These are phyloP conservation scores for Tetramorium parvispinum DNA, from an alignment of 1,140 invertebrate species.

Conservation along the genomic window DNA sequence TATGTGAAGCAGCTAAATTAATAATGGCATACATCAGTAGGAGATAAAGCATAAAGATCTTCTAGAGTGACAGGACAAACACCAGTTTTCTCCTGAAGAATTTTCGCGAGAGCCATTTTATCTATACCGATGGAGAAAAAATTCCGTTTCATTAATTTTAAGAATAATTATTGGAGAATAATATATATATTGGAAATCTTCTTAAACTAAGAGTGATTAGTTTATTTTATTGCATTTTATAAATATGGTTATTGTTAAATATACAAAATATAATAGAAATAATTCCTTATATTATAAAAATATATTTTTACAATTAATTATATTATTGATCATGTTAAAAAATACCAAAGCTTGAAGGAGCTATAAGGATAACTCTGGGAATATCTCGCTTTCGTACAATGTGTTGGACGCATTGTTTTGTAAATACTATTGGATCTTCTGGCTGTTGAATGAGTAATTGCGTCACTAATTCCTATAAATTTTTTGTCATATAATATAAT, in stretches of 20 bases:
- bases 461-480: constrained; percentile 82
- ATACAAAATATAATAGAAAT: background rate
- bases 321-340: background rate
- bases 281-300: background rate
- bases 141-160: background rate
- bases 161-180: background rate
- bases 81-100: constrained; percentile 78
- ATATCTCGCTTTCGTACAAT: constrained; percentile 81
- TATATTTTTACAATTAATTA: background rate
- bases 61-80: constrained; percentile 71
- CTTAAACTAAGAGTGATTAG: background rate
- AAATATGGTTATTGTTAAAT: constrained; percentile 9
- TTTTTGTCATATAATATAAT: constrained; percentile 52
- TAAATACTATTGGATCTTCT: constrained; percentile 84
- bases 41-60: constrained; percentile 61
- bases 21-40: background rate
- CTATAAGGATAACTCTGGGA: constrained; percentile 83
- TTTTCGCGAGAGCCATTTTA: constrained; percentile 74
- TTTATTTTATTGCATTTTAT: background rate
- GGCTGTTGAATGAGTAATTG: constrained; percentile 85
- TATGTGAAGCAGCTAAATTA: background rate
- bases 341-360: constrained; percentile 79
- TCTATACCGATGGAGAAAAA: constrained; percentile 52
- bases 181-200: background rate
- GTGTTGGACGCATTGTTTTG: constrained; percentile 84